Conservation (phyloP, 2,888 invertebrate genomes). For the Chymomyza caudatula region DNA sequence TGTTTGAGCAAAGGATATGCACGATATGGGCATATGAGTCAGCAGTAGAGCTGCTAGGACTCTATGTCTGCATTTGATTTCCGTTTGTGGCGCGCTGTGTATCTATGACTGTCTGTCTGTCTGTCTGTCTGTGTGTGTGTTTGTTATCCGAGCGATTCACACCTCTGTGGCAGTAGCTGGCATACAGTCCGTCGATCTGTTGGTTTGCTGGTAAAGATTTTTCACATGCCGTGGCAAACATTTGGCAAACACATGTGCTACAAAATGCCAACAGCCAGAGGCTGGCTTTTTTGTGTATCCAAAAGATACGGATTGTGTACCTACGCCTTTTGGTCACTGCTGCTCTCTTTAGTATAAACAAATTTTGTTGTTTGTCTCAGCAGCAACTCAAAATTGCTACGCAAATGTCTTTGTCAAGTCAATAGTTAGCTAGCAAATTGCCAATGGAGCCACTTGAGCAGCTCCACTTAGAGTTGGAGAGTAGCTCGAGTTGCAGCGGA, state of each 20-base stretch:
- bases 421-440: constrained; percentile 54
- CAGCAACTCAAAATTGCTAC: constrained; percentile 50
- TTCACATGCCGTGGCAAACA: constrained; percentile 74
- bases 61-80: constrained; percentile 68
- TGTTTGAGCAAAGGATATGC: constrained; percentile 39
- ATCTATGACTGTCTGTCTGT: not conserved
- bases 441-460: constrained; percentile 17
- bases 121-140: not conserved
- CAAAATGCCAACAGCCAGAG: constrained; percentile 53
- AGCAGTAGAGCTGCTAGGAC: constrained; percentile 8
- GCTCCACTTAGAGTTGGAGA: not conserved
- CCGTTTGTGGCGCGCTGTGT: constrained; percentile 42
- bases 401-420: constrained; percentile 70
- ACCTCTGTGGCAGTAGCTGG: constrained; percentile 42
- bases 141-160: constrained; percentile 44
- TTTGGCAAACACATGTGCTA: constrained; percentile 77
- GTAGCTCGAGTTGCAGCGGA: not conserved
- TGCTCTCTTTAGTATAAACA: constrained; percentile 53
- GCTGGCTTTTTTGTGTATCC: constrained; percentile 32
- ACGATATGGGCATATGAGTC: not conserved
- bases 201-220: constrained; percentile 51
- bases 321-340: constrained; percentile 68
- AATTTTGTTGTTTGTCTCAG: constrained; percentile 34
- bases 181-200: constrained; percentile 22
- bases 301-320: constrained; percentile 29